A percentile compares a stretch with the other conserved stretches of the same genome.
These are phyloP conservation scores for Pseudochirops cupreus DNA, from an alignment of 2,797 vertebrate species.

Conservation along the genomic window DNA sequence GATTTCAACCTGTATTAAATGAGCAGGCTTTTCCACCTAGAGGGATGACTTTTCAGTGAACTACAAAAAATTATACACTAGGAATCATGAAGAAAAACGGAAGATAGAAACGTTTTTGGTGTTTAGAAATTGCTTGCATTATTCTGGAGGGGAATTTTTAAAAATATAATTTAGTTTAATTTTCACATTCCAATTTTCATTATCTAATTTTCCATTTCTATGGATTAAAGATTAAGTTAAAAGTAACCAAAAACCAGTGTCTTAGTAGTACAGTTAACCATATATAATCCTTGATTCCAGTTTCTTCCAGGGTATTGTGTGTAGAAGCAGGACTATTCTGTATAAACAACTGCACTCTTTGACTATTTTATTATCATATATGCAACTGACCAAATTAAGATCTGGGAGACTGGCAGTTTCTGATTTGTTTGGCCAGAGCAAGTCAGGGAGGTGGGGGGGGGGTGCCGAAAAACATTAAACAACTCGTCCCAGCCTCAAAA, in stretches of 20 bases:
- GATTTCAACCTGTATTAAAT: slow-evolving; percentile 65
- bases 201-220: slow-evolving; percentile 48
- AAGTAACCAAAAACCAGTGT: slow-evolving; percentile 27
- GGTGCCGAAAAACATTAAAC: not conserved
- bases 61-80: not conserved
- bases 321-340: not conserved
- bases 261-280: not conserved
- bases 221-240: slow-evolving; percentile 33
- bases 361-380: not conserved
- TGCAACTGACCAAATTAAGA: not conserved
- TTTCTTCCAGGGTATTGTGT: not conserved
- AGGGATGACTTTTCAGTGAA: slow-evolving; percentile 37
- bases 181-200: slow-evolving; percentile 58
- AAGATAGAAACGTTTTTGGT: slow-evolving; percentile 37
- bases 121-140: slow-evolving; percentile 61
- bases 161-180: slow-evolving; percentile 33
- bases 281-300: not conserved
- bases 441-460: not conserved
- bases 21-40: slow-evolving; percentile 51
- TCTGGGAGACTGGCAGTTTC: not conserved
- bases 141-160: slow-evolving; percentile 47
- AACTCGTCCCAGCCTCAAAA: not conserved
- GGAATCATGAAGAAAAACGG: slow-evolving; percentile 6
- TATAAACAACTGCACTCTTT: not conserved
- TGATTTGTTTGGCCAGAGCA: not conserved